Conservation (phyloP, 2,888 invertebrate genomes). For the Nasonovia ribisnigri region DNA sequence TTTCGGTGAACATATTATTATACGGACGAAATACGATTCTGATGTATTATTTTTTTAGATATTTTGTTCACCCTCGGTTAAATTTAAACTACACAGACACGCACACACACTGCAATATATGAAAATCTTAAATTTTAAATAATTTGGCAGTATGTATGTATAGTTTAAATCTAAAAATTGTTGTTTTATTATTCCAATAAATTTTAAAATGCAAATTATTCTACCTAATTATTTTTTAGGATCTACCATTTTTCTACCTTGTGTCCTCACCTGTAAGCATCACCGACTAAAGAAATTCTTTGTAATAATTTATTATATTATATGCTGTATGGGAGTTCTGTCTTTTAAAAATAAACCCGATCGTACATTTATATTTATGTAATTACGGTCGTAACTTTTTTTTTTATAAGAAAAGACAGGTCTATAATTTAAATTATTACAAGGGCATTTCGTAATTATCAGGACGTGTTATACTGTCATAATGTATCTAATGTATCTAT, state of each 20-base stretch:
- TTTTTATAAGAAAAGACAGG: not conserved
- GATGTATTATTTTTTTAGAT: too few relatives aligned
- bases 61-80: too few relatives aligned
- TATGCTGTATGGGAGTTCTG: not conserved
- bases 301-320: not conserved
- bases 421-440: slow-evolving; percentile 7
- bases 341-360: not conserved
- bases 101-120: not conserved
- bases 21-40: too few relatives aligned
- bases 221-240: too few relatives aligned
- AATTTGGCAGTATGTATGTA: not conserved
- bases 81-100: too few relatives aligned
- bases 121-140: not conserved
- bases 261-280: not conserved
- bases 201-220: not conserved
- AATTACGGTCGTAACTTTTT: not conserved
- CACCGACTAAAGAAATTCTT: not conserved
- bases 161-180: not conserved
- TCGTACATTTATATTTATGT: slow-evolving; percentile 5
- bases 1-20: too few relatives aligned
- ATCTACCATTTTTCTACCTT: not conserved
- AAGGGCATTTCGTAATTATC: slow-evolving; percentile 8
- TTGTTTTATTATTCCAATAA: not conserved
- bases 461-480: not conserved
- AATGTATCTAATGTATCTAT: not conserved